These are phyloP conservation scores for Antidorcas marsupialis DNA, from an alignment of 2,113 vertebrate species.

Conservation along the genomic window DNA sequence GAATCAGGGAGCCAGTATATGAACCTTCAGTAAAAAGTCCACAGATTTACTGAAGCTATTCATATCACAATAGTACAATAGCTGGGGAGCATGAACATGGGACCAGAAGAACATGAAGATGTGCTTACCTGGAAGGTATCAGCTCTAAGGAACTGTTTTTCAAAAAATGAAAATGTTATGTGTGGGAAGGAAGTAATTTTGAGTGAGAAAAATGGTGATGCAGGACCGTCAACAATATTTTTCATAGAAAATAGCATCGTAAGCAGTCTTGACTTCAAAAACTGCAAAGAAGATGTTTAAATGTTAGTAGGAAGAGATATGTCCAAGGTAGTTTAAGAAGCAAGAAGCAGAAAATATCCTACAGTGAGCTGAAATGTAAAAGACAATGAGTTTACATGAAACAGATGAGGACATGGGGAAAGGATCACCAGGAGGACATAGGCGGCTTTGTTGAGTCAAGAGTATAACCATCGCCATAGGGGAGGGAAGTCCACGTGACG, in stretches of 20 bases:
- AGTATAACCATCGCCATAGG: accelerated
- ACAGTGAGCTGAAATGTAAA: background rate
- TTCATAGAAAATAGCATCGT: background rate
- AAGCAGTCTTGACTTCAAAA: background rate
- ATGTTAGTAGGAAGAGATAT: background rate
- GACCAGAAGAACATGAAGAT: background rate
- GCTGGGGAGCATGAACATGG: background rate
- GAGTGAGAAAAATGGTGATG: background rate
- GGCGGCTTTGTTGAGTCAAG: background rate
- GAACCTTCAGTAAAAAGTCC: background rate
- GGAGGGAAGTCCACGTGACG: too few relatives aligned
- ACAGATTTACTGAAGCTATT: background rate
- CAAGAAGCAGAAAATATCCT: background rate
- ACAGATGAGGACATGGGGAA: background rate
- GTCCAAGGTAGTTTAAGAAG: background rate
- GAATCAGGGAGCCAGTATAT: background rate
- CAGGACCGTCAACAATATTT: background rate
- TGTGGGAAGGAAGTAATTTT: background rate
- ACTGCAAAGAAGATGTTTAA: background rate
- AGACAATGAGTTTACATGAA: background rate
- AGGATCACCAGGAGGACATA: background rate
- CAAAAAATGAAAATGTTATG: background rate
- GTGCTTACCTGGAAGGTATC: background rate
- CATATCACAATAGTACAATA: background rate
- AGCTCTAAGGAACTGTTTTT: background rate